A percentile compares a stretch with the other conserved stretches of the same genome.
phyloP scores from a whole-genome alignment of 1,140 invertebrate species.

The Trachymyrmex septentrionalis region DNA sequence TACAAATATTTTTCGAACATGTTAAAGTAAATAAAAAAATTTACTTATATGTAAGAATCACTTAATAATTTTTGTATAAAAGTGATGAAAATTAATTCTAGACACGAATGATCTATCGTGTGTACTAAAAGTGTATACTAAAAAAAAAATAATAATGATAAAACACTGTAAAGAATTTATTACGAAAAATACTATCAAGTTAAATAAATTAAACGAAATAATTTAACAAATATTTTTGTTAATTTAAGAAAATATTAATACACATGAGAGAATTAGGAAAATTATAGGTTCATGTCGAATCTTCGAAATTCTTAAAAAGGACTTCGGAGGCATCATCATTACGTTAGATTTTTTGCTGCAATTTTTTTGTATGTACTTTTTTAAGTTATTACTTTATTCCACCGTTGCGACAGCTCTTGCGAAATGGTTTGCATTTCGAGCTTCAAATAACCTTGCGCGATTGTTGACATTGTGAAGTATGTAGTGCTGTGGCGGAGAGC shows the following conservation, averaged over 20 bases:
- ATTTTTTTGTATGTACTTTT: background rate
- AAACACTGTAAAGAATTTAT: too few species aligned
- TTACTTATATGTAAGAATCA: too few species aligned
- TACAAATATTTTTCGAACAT: too few species aligned
- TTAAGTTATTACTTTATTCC: background rate
- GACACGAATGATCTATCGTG: too few species aligned
- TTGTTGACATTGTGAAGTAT: conserved; percentile 57
- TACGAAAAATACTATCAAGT: too few species aligned
- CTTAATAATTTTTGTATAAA: too few species aligned
- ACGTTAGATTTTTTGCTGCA: background rate
- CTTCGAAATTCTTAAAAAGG: background rate
- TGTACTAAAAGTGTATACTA: too few species aligned
- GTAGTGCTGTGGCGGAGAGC: background rate
- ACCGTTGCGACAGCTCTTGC: background rate
- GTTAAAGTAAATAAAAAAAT: too few species aligned
- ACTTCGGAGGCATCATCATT: background rate
- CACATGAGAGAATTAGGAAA: background rate
- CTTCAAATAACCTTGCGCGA: conserved; percentile 30
- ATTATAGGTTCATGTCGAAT: background rate
- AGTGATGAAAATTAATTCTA: too few species aligned
- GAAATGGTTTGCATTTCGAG: conserved; percentile 8
- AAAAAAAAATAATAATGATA: too few species aligned
- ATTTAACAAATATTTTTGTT: too few species aligned
- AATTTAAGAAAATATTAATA: background rate
- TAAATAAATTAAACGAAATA: too few species aligned